A percentile compares a stretch with the other conserved stretches of the same genome.
Evolutionary conservation across 2,888 invertebrate species (phyloP).

Genomic region (Pandemis cinnamomeana): DNA sequence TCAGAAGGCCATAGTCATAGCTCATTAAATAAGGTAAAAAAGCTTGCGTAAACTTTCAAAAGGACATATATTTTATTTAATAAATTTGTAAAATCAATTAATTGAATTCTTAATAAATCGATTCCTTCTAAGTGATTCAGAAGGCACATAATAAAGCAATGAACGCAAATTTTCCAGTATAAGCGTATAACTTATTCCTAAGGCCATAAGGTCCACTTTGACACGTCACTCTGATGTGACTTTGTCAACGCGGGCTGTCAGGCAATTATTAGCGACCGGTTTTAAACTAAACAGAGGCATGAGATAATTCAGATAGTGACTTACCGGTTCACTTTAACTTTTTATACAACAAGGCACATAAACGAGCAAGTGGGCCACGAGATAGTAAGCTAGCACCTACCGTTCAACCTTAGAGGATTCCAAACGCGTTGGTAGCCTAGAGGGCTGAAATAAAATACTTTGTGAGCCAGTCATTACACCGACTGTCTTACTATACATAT

Average conservation of each 20-base stretch:
- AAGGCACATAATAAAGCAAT: neutral
- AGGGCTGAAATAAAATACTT: too few relatives aligned
- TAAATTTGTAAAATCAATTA: neutral
- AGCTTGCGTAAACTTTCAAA: neutral
- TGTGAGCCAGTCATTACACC: too few relatives aligned
- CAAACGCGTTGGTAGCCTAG: too few relatives aligned
- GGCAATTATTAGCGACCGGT: constrained; percentile 30
- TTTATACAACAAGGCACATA: too few relatives aligned
- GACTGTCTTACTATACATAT: too few relatives aligned
- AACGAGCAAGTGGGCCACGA: too few relatives aligned
- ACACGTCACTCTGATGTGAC: neutral
- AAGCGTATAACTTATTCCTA: neutral
- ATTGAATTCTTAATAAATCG: constrained; percentile 5
- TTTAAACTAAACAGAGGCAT: constrained; percentile 25
- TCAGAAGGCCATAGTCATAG: too few relatives aligned
- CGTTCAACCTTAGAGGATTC: too few relatives aligned
- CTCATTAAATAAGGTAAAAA: neutral
- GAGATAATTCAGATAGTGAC: constrained; percentile 27
- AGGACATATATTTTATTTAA: neutral
- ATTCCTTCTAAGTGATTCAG: constrained; percentile 10
- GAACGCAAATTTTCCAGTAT: neutral
- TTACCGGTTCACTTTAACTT: neutral
- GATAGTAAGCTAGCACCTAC: too few relatives aligned
- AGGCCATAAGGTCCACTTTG: neutral
- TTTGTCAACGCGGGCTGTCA: constrained; percentile 6